Evolutionary conservation across 2,797 vertebrate genomes (phyloP), one percentile per base, ranked within the genome.

Genomic region (Aplochiton taeniatus): DNA sequence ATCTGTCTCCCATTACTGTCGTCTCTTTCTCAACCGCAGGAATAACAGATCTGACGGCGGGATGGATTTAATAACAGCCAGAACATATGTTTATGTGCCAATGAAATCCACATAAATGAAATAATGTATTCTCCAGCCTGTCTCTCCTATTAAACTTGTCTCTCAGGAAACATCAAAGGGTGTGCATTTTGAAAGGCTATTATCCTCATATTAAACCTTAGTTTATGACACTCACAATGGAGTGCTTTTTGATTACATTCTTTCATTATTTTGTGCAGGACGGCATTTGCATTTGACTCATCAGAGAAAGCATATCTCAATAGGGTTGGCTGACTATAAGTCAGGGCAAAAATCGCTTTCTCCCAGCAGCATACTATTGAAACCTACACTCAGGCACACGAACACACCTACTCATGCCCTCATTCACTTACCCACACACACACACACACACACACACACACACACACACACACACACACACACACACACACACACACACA

Each of bases 161-260:
- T 81, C 67, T 69, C 74, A 58, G 57, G 54, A 67, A 57, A 72
- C 72, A 78, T 81, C 67, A 84, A 83, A 77, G 71, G 65, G 73
- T 59, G 58, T 77, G 73, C 66, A 79, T 85, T 81, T 77, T 73
- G 81, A 83, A 78, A 4, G 11, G 69, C 65, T 65, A 85, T 83
- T 84, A 83, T 75, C 61, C 66, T 78, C 58, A 56, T 75, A 81
- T 79, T 76, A 82, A 80, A 76, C 59, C 58, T 16, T 48, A 54
- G 62, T 84, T 83, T 77, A 82, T 77, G 63, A 69, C 76, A 75
- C 66, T 77, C 45, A 56, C 74, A 62, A 66, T 76, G 60, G 68
- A 80, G 74, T 73, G 77, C 49, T 65, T 76, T 87, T 77, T 76
- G 60, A 86, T 81, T 67, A 48, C 16, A n/a, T 76, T 74, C 77